A percentile compares a stretch with the other conserved stretches of the same genome.
Conservation (phyloP, 1,140 invertebrate species). For the Conus betulinus region DNA sequence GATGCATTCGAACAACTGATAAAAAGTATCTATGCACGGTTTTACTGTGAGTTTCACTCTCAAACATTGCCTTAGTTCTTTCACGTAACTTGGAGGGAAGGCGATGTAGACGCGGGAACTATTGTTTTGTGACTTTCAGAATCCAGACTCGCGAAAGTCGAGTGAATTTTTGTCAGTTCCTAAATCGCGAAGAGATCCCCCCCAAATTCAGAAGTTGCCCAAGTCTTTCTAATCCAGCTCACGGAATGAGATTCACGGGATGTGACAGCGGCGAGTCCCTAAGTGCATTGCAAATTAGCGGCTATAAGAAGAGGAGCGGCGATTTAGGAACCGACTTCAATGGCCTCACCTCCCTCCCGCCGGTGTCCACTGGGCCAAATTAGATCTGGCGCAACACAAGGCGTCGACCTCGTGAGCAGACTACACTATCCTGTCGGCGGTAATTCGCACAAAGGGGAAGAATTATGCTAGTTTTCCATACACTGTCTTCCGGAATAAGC, state of each 20-base stretch:
- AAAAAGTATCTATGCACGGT: too few relatives aligned
- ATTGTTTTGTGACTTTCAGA: too few relatives aligned
- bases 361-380: background rate
- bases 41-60: too few relatives aligned
- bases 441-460: slow-evolving; percentile 26
- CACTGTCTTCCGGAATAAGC: slow-evolving; percentile 24
- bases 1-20: too few relatives aligned
- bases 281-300: slow-evolving; percentile 19
- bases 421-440: slow-evolving; percentile 1
- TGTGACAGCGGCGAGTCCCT: slow-evolving; percentile 9
- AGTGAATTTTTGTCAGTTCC: background rate
- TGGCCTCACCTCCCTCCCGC: background rate
- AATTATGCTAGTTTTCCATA: slow-evolving; percentile 32
- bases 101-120: too few relatives aligned
- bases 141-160: background rate
- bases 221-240: background rate
- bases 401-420: slow-evolving; percentile 22
- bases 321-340: background rate
- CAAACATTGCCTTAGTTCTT: too few relatives aligned
- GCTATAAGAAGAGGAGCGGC: background rate
- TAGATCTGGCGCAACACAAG: slow-evolving; percentile 30
- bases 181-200: background rate
- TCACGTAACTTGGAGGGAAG: too few relatives aligned
- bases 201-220: background rate
- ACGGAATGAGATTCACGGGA: background rate